Evolutionary conservation across 53 echinoderm and acorn worm genomes (phyloP).

Genomic region (Antedon mediterranea): DNA sequence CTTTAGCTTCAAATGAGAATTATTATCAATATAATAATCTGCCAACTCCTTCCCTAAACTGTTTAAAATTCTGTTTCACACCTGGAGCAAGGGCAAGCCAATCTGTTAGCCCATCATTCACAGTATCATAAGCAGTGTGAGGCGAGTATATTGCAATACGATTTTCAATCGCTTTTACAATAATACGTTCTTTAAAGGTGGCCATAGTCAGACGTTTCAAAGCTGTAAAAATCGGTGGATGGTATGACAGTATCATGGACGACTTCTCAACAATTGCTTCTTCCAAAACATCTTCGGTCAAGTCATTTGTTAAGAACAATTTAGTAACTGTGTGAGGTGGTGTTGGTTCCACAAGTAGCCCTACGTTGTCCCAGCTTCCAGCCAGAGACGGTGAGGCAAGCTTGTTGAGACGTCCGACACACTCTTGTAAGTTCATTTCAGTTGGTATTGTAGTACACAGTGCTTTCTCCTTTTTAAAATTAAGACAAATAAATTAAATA

Average conservation of each 20-base stretch:
- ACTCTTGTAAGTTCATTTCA: conserved; percentile 35
- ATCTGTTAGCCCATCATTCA: conserved; percentile 68
- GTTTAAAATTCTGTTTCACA: neutral
- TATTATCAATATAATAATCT: too few species aligned
- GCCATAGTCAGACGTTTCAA: conserved; percentile 68
- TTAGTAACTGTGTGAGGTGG: conserved; percentile 50
- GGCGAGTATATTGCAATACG: conserved; percentile 76
- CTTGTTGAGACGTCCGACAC: conserved; percentile 34
- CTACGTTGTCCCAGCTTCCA: conserved; percentile 88
- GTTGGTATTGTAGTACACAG: neutral
- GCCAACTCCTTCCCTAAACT: too few species aligned
- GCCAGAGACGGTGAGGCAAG: conserved; percentile 72
- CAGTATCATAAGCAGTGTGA: conserved; percentile 68
- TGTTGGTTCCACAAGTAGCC: conserved; percentile 72
- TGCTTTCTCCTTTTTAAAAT: too few species aligned
- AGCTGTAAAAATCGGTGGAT: conserved; percentile 84
- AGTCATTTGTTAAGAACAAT: conserved; percentile 67
- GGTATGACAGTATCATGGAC: conserved; percentile 70
- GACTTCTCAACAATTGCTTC: conserved; percentile 45
- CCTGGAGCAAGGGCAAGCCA: conserved; percentile 57
- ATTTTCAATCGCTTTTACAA: conserved; percentile 70
- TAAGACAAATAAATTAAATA: too few species aligned
- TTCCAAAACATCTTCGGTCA: conserved; percentile 64
- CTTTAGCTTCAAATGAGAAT: too few species aligned
- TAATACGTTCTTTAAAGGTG: conserved; percentile 60